These are phyloP conservation scores for Cepaea nemoralis DNA, from an alignment of 1,140 invertebrate genomes.

Conservation along the genomic window DNA sequence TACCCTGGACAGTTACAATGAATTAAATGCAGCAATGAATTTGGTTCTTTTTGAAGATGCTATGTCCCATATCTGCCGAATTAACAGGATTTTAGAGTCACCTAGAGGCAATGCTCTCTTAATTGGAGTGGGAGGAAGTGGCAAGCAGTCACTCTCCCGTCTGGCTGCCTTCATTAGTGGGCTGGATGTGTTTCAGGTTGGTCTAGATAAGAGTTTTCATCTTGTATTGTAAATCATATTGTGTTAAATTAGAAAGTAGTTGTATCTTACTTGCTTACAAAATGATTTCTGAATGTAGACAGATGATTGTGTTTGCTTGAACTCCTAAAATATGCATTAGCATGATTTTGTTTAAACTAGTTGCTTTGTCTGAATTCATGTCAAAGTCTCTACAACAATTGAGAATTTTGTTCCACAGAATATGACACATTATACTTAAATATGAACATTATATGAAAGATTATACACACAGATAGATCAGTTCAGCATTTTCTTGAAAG, in stretches of 20 bases:
- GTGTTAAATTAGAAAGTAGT: too few species aligned
- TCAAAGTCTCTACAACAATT: too few species aligned
- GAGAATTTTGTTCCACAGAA: too few species aligned
- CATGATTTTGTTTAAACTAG: too few species aligned
- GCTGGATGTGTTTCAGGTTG: constrained; percentile 83
- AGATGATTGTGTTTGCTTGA: background rate
- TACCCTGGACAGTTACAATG: constrained; percentile 93
- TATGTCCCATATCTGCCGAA: constrained; percentile 91
- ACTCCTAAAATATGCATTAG: too few species aligned
- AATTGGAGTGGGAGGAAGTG: constrained; percentile 95
- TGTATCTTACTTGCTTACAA: too few species aligned
- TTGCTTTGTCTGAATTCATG: too few species aligned
- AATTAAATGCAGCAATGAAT: constrained; percentile 96
- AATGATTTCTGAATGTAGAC: background rate
- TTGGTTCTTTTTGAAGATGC: constrained; percentile 97
- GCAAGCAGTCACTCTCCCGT: constrained; percentile 93
- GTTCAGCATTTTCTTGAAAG: too few species aligned
- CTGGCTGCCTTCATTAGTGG: constrained; percentile 94
- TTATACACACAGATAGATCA: too few species aligned
- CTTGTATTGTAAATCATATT: too few species aligned
- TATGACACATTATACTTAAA: too few species aligned
- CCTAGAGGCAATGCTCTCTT: constrained; percentile 93
- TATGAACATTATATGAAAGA: too few species aligned
- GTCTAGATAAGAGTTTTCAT: background rate
- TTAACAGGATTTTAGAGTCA: constrained; percentile 94